A percentile compares a stretch with the other conserved stretches of the same genome.
phyloP scores from a whole-genome alignment of 2,113 vertebrate species.

The Dipodomys merriami region DNA sequence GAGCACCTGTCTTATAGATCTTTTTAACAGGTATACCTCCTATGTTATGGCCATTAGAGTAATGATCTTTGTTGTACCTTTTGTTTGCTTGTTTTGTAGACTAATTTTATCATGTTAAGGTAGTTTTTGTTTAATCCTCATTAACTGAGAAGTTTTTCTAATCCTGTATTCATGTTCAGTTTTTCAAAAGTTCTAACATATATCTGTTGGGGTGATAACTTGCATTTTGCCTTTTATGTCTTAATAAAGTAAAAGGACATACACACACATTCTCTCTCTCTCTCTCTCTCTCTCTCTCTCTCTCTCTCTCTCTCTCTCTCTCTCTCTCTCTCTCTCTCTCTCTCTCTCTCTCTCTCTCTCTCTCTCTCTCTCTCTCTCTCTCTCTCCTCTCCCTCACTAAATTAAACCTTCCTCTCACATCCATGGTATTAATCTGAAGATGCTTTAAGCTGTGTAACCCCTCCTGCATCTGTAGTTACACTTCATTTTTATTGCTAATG shows the following conservation, averaged over 20 bases:
- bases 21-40: not conserved
- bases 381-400: not conserved
- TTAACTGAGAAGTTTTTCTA: not conserved
- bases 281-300: too few species aligned
- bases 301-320: too few species aligned
- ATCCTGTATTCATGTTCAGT: not conserved
- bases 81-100: not conserved
- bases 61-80: not conserved
- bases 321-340: too few species aligned
- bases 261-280: not conserved
- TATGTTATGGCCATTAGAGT: not conserved
- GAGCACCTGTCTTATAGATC: not conserved
- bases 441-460: not conserved
- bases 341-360: too few species aligned
- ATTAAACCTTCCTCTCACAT: not conserved
- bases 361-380: too few species aligned
- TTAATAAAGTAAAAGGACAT: not conserved
- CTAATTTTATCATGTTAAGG: not conserved
- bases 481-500: not conserved
- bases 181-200: not conserved
- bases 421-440: not conserved
- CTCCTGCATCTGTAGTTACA: not conserved
- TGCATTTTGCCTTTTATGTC: constrained; percentile 34
- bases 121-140: not conserved
- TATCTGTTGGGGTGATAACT: not conserved